Conservation (phyloP, 1,140 invertebrate genomes). For the Sitodiplosis mosellana region DNA sequence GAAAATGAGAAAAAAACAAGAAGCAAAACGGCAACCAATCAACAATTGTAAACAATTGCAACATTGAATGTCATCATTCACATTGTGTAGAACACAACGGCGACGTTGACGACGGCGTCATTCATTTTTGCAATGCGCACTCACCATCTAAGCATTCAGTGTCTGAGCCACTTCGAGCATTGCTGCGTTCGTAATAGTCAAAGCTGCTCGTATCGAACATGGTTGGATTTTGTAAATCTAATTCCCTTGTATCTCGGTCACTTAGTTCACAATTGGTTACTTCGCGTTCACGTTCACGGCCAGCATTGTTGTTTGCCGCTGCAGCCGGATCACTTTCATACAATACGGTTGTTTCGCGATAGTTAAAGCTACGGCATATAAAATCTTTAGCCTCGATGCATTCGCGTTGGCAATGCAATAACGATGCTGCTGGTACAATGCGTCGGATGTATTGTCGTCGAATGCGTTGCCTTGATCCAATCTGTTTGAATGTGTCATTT, state of each 20-base stretch:
- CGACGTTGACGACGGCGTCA: conserved; percentile 1
- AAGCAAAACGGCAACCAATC: no score
- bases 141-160: conserved; percentile 70
- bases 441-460: conserved; percentile 58
- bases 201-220: conserved; percentile 73
- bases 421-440: conserved; percentile 46
- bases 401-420: conserved; percentile 62
- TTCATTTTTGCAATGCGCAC: conserved; percentile 4
- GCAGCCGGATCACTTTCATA: neutral
- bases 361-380: conserved; percentile 76
- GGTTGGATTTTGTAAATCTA: conserved; percentile 65
- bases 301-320: neutral
- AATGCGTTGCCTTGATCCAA: conserved; percentile 52
- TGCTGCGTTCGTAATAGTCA: conserved; percentile 70
- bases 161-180: conserved; percentile 40
- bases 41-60: neutral
- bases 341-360: conserved; percentile 26
- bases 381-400: conserved; percentile 68
- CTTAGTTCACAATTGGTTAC: conserved; percentile 78
- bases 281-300: conserved; percentile 33
- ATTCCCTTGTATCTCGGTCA: conserved; percentile 62
- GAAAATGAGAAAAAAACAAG: conserved; percentile 8
- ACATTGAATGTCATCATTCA: neutral
- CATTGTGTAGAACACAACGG: neutral
- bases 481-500: conserved; percentile 59